Base-by-base conservation (phyloP, 2,113 vertebrate genomes). In the Triplophysa siluroides region DNA sequence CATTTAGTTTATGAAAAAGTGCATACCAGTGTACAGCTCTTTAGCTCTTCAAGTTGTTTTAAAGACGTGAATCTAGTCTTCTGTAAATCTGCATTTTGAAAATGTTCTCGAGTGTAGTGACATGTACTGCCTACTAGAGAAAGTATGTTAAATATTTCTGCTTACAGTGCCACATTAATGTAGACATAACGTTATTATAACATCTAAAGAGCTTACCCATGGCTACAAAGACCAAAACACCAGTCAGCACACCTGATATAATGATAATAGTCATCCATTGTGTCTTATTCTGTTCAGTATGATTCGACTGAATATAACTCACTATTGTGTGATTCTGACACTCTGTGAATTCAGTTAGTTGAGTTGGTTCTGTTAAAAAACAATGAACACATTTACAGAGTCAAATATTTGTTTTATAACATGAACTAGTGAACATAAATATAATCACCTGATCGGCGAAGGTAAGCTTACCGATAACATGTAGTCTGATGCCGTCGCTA, bases 181-280 rank as follows among this genome's bases (percentile, higher is more conserved):
- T 13, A 18, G 18, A 18, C 12, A 7, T 33, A 33, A 47, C 4
- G 4, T 19, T 54, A 54, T 18, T 54, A 7, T 18, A 19, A 54
- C 14, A 54, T 50, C 2, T 50, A n/a, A 54, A 54, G 26, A 71
- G 56, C 69, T 56, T 19, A 71, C 69, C 69, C 13, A 56, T 56
- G 26, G 33, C 26, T 24, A 56, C 26, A 56, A 71, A 0, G 26
- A 56, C 50, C 11, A 71, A n/a, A 56, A 71, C 26, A 56, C 5
- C 69, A 71, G 19, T 71, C 11, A 56, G 12, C 26, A 71, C 24
- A 12, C 24, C 24, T n/a, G 69, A 54, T 56, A 71, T 33, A 19
- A 71, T 9, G 14, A 26, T 56, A 8, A 71, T 50, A 56, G 26
- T 54, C 69, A 33, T 9, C 50, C 50, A 71, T 56, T 26, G 19